Evolutionary conservation across 2,797 vertebrate genomes (phyloP), one percentile per base, ranked within the genome.

Genomic region (Falco biarmicus): DNA sequence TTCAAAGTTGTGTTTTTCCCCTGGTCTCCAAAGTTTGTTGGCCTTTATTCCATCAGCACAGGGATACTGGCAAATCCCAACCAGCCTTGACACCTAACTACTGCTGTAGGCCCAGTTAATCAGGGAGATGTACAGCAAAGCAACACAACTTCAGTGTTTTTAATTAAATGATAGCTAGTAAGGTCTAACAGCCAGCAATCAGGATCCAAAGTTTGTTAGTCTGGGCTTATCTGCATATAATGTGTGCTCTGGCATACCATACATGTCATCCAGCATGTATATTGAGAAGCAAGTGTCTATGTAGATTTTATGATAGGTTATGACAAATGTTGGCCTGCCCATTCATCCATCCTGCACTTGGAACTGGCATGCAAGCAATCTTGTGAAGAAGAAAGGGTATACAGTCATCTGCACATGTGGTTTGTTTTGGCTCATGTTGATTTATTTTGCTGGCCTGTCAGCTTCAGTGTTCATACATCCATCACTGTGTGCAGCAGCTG

Each of bases 391-490:
- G 47, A 73, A 75, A 32, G 12, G 6, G 2, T 73, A 2, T 45
- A 3, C n/a, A n/a, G 68, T 83, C 10, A n/a, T 26, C 69, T 68
- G 37, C 48, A 54, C 12, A 10, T 32, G 34, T 6, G 25, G 48
- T n/a, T 88, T 57, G 28, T 66, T 89, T 87, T 94, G 84, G 48
- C 85, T 83, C 3, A 0, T 15, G 26, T 54, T 47, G 37, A 31
- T 73, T 78, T 85, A 60, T 86, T 93, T 87, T 69, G 54, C 47
- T 97, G 59, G 13, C 54, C 78, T 87, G 70, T 82, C 84, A 68
- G 6, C 80, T 88, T 68, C 22, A 34, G 15, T 17, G 29, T 65
- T 90, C 28, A 3, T 54, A 20, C 4, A 41, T 61, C 41, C 47
- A 32, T 15, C 7, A 21, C 39, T 51, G 41, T 61, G 43, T 69